A percentile compares a stretch with the other conserved stretches of the same genome.
Evolutionary conservation across 1,140 invertebrate genomes (phyloP).

Genomic region (Zaprionus gabonicus): DNA sequence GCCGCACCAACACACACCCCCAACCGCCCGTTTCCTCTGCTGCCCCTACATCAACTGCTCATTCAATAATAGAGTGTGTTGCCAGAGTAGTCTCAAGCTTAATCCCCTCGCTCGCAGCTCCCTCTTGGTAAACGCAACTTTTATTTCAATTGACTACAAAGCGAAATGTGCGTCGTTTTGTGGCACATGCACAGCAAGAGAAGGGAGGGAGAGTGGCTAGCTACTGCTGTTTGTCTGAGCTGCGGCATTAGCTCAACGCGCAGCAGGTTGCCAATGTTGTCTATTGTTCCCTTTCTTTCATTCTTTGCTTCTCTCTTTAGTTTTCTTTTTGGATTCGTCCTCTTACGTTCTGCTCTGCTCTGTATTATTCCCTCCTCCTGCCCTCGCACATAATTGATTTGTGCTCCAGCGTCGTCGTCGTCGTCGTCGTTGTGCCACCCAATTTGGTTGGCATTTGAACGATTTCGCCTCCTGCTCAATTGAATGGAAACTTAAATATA

Average conservation of each 20-base stretch:
- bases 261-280: conserved; percentile 77
- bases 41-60: neutral
- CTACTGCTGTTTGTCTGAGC: conserved; percentile 69
- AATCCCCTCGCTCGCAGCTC: conserved; percentile 18
- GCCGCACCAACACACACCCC: conserved; percentile 23
- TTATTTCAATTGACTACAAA: conserved; percentile 55
- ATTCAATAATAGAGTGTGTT: conserved; percentile 45
- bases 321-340: conserved; percentile 30
- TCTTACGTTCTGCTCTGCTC: conserved; percentile 6
- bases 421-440: conserved; percentile 28
- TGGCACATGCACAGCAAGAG: conserved; percentile 18
- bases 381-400: conserved; percentile 73
- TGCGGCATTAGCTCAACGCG: conserved; percentile 69
- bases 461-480: conserved; percentile 58
- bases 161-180: conserved; percentile 45
- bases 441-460: conserved; percentile 59
- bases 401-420: conserved; percentile 42
- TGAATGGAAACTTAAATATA: conserved; percentile 75
- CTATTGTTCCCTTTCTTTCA: conserved; percentile 57
- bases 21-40: neutral
- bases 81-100: conserved; percentile 30
- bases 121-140: conserved; percentile 22
- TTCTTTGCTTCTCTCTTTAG: conserved; percentile 16
- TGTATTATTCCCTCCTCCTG: conserved; percentile 16
- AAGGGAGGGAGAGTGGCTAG: conserved; percentile 11